Evolutionary conservation across 2,113 vertebrate species (phyloP).

Genomic region (Mus pahari): DNA sequence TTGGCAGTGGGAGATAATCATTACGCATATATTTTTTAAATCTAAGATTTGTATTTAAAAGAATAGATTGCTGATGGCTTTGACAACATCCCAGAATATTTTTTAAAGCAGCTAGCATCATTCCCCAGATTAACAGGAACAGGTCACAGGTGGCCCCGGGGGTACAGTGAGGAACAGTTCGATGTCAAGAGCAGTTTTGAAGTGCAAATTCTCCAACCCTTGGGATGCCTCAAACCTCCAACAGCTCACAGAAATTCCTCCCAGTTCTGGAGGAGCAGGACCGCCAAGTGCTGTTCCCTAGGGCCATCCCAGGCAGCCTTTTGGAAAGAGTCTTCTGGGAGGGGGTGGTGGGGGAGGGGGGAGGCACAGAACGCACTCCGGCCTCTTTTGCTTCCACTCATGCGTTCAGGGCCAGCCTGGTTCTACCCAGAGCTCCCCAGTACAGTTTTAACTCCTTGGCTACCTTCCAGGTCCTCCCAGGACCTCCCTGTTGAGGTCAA

Average conservation of each 20-base stretch:
- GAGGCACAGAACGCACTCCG: no score
- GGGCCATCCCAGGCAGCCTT: not conserved
- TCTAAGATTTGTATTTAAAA: not conserved
- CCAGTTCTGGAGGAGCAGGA: not conserved
- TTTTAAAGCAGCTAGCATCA: not conserved
- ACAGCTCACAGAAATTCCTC: not conserved
- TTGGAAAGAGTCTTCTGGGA: not conserved
- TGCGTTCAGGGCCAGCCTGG: not conserved
- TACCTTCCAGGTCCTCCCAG: not conserved
- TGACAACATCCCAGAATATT: not conserved
- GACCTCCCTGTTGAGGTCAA: not conserved
- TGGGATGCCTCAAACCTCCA: not conserved
- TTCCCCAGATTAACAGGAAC: not conserved
- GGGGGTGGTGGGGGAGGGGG: no score
- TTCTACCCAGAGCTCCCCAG: not conserved
- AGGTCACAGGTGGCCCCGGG: not conserved
- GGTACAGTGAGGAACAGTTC: not conserved
- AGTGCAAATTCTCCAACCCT: not conserved
- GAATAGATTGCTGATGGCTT: not conserved
- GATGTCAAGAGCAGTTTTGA: not conserved
- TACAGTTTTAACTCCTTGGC: not conserved
- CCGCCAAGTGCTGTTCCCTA: not conserved
- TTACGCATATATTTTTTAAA: not conserved
- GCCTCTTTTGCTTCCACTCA: not conserved
- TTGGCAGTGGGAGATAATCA: not conserved